Base-by-base conservation (phyloP, 2,888 invertebrate genomes). In the Diplolepis rosae region DNA sequence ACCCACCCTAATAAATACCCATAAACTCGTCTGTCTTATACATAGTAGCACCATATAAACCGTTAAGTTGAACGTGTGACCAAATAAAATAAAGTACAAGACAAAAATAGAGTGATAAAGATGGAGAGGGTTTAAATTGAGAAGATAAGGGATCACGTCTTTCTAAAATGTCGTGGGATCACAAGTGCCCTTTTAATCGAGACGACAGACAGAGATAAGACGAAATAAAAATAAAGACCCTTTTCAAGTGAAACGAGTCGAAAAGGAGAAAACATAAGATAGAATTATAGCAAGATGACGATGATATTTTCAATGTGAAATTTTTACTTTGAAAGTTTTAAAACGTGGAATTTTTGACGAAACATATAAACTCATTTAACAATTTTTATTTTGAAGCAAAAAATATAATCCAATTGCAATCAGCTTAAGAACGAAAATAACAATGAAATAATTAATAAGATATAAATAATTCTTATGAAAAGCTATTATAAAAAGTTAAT, bases 51-150 rank as follows among this genome's bases (percentile, higher is more conserved):
- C 68, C 54, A 35, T 66, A 68, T 68, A 50, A 65, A 54, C 70
- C 65, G 68, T 75, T 71, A 71, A 52, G 51, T 61, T 56, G 32
- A 68, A 73, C 73, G 69, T 68, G 72, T 70, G 73, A 73, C 67
- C 24, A 56, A 61, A 42, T 67, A 42, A 67, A 65, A 67, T 32
- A 51, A 39, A 39, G n/a, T n/a, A 39, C 18, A 45, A 1, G 7
- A 52, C n/a, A 27, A 24, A 52, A 52, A 52, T 1, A 52, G 28
- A 13, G 11, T 18, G 18, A 7, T 28, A 54, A 54, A 54, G 15
- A 54, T 30, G 52, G 52, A 54, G 65, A 65, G 42, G 15, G 3
- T 65, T 65, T 65, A 24, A 65, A 39, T 39, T 15, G 28, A 39
- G 9, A 39, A 65, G 48, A 66, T 66, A 66, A 27, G 66, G 66